phyloP scores from a whole-genome alignment of 2,113 vertebrate species.

The Malurus melanocephalus region DNA sequence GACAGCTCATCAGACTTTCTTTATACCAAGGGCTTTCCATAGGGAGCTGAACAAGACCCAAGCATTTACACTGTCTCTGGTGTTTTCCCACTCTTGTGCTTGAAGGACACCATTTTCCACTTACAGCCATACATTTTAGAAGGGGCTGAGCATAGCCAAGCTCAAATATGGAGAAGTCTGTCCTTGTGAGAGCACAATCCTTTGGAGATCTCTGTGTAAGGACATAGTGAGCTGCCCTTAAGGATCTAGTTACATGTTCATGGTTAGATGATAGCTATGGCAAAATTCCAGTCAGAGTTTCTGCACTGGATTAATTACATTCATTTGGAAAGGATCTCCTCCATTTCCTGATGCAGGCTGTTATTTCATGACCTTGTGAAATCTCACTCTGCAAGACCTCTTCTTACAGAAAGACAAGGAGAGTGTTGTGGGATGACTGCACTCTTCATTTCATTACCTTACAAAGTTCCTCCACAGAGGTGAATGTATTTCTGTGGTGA shows the following conservation, averaged over 20 bases:
- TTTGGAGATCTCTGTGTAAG: background rate
- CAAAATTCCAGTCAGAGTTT: background rate
- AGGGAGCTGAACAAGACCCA: background rate
- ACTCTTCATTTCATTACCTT: background rate
- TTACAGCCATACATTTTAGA: background rate
- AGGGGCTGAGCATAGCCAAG: background rate
- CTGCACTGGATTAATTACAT: slow-evolving; percentile 22
- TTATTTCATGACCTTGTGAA: slow-evolving; percentile 30
- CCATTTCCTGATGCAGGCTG: background rate
- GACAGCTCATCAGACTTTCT: background rate
- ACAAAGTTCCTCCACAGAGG: background rate
- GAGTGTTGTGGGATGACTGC: background rate
- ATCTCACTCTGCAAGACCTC: background rate
- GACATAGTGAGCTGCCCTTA: background rate
- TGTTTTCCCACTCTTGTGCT: background rate
- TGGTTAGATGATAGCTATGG: background rate
- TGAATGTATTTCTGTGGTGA: background rate
- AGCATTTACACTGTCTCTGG: background rate
- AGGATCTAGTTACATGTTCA: background rate
- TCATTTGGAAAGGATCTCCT: slow-evolving; percentile 17
- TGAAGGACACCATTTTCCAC: background rate
- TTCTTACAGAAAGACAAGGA: background rate
- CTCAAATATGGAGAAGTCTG: background rate
- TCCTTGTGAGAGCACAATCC: background rate
- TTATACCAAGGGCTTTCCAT: background rate